phyloP scores from a whole-genome alignment of 1,140 invertebrate genomes.

The Eumaeus atala region DNA sequence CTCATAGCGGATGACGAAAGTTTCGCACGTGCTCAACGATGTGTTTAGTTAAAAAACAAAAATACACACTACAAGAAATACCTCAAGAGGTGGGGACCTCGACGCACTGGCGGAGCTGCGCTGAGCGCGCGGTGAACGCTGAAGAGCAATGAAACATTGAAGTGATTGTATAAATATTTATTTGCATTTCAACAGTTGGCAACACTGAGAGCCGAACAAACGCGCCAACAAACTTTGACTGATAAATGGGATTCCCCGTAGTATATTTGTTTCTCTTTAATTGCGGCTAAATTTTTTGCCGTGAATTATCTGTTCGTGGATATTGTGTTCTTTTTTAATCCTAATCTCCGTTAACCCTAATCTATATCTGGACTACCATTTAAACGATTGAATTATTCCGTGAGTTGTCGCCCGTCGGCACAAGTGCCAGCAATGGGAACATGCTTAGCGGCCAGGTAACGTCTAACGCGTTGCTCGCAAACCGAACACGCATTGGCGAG shows the following conservation, averaged over 20 bases:
- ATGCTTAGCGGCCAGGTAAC: background rate
- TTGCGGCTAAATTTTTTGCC: no score
- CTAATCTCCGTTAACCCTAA: no score
- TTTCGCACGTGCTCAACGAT: no score
- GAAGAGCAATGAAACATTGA: constrained; percentile 14
- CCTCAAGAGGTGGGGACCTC: background rate
- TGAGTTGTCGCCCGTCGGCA: background rate
- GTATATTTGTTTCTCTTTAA: constrained; percentile 10
- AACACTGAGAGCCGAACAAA: constrained; percentile 18
- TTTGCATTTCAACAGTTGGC: constrained; percentile 22
- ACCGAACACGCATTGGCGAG: background rate
- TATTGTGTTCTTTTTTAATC: no score
- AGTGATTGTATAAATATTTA: constrained; percentile 15
- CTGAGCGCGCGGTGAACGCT: background rate
- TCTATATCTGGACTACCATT: no score
- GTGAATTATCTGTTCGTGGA: no score
- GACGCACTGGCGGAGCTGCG: background rate
- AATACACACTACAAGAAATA: background rate
- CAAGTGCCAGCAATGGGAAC: background rate
- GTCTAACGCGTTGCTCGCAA: background rate
- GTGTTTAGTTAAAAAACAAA: no score
- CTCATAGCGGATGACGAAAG: no score
- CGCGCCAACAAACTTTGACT: constrained; percentile 18
- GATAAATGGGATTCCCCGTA: constrained; percentile 21
- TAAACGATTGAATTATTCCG: background rate